These are phyloP conservation scores for Symphodus melops DNA, from an alignment of 2,113 vertebrate species.

Conservation along the genomic window DNA sequence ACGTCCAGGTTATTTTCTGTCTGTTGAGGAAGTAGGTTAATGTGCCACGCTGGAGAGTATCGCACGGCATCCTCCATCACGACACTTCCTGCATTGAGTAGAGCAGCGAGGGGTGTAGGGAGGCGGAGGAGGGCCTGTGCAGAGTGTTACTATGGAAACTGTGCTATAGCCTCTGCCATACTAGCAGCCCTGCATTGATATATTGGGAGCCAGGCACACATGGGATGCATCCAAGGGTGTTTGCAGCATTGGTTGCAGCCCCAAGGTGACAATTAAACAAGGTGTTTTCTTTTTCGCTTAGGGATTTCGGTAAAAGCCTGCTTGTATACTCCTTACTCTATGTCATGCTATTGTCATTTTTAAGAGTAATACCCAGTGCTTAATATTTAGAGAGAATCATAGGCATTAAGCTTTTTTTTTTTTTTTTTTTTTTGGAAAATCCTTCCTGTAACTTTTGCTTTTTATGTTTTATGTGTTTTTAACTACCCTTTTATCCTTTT, in stretches of 20 bases:
- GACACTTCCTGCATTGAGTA: constrained; percentile 50
- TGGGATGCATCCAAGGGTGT: constrained; percentile 2
- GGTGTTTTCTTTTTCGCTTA: background rate
- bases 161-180: constrained; percentile 19
- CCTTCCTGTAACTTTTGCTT: too few species aligned
- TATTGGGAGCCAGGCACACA: constrained; percentile 20
- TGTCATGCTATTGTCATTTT: too few species aligned
- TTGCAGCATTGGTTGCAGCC: background rate
- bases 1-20: constrained; percentile 45
- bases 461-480: too few species aligned
- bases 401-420: too few species aligned
- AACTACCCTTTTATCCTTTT: too few species aligned
- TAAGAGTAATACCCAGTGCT: too few species aligned
- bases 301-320: background rate
- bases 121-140: constrained; percentile 8
- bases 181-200: constrained; percentile 54
- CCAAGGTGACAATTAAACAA: constrained; percentile 16
- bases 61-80: constrained; percentile 49
- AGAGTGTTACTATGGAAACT: constrained; percentile 79
- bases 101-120: constrained; percentile 30
- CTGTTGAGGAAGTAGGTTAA: constrained; percentile 77
- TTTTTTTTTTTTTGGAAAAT: too few species aligned
- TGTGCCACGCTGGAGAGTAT: constrained; percentile 78
- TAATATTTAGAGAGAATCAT: too few species aligned
- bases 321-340: too few species aligned